Evolutionary conservation across 1,140 invertebrate species (phyloP).

Genomic region (Heliconius hermathena): DNA sequence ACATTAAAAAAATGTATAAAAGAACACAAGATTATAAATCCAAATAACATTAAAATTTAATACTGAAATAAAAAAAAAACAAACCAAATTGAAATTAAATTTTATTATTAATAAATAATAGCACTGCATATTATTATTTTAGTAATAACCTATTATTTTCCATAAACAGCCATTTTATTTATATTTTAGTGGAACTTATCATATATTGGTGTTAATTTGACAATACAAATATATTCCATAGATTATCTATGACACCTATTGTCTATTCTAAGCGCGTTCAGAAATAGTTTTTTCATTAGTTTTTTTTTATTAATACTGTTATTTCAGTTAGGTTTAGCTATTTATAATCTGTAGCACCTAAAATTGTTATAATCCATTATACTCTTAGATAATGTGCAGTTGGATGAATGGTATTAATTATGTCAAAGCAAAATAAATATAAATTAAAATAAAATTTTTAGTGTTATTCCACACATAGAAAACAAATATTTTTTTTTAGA

Average conservation of each 20-base stretch:
- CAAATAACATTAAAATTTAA: background rate
- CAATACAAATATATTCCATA: conserved; percentile 15
- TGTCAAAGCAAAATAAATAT: background rate
- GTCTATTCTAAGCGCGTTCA: conserved; percentile 24
- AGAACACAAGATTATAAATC: background rate
- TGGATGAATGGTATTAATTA: background rate
- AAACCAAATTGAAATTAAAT: background rate
- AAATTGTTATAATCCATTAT: background rate
- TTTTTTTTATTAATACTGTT: conserved; percentile 24
- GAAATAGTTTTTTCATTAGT: conserved; percentile 12
- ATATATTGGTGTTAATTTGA: conserved; percentile 20
- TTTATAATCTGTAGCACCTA: conserved; percentile 25
- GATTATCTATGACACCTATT: conserved; percentile 17
- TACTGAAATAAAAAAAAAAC: background rate
- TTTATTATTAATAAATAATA: conserved; percentile 17
- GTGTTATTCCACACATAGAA: no score
- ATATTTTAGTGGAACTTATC: conserved; percentile 12
- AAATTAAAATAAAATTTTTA: background rate
- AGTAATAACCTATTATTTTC: conserved; percentile 25
- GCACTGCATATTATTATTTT: conserved; percentile 23
- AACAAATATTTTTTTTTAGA: no score
- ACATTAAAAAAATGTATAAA: background rate
- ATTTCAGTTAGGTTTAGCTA: conserved; percentile 18
- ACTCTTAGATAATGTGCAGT: background rate
- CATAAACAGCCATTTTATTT: conserved; percentile 31